Base-by-base conservation (phyloP, 2,113 vertebrate species). In the Stomatorhinus ivindoensis region DNA sequence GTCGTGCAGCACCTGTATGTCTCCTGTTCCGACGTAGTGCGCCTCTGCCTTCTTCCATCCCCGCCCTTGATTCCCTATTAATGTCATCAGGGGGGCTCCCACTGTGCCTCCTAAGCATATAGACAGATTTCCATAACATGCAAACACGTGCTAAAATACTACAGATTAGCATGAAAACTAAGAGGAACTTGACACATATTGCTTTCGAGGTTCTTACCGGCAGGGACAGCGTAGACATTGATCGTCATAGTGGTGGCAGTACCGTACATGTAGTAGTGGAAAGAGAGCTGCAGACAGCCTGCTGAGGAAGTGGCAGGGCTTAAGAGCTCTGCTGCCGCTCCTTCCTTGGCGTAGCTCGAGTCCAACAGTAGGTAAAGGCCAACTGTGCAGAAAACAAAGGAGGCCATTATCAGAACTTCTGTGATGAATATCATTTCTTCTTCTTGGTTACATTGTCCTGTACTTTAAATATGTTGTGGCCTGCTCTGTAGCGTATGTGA, bases 331-430 rank as follows among this genome's bases (percentile, higher is more conserved):
- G 93, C 89, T 51, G 91, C 93, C 21, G 1, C 92, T 24, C 93
- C 93, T 2, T 95, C 84, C 0, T 87, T 6, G 2, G 93, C n/a
- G 0, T 35, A 89, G 0, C 0, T 0, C 11, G 96, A 94, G 84
- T 97, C 96, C 95, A 97, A 31, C 86, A 97, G 92, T 95, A 97
- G 93, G 90, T 96, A 97, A 2, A 0, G 0, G 1, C 97, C 97
- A 0, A 94, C 97, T 97, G 80, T 13, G 51, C 58, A 87, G 91
- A 31, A 88, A 42, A 69, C 51, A 50, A 47, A 86, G 42, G 61
- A 39, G 31, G 17, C 8, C n/a, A 53, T 27, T 76, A 50, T 46
- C 31, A 42, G 15, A 46, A 13, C 11, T 47, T 84, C 21, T 1
- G 13, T 46, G 44, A 47, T 42, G 39, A 24, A 39, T 84, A 39